These are phyloP conservation scores for Pseudomugil gertrudae DNA, from an alignment of 2,797 vertebrate genomes.

Conservation along the genomic window DNA sequence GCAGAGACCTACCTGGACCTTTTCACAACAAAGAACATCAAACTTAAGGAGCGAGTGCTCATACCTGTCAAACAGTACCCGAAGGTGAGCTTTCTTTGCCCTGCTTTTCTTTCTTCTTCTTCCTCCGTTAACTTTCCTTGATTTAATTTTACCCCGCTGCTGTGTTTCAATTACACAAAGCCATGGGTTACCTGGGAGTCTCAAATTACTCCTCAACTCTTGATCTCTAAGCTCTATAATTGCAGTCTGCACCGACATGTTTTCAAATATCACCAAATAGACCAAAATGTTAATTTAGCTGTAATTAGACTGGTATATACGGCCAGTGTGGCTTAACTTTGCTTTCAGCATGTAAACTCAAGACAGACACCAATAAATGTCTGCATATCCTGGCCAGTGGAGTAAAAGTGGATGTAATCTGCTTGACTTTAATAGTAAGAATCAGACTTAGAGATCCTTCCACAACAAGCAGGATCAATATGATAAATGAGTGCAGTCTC, in stretches of 20 bases:
- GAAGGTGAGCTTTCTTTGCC: slow-evolving; percentile 84
- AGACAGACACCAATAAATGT: not conserved
- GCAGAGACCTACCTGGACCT: slow-evolving; percentile 94
- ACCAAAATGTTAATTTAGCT: slow-evolving; percentile 46
- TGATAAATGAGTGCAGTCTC: slow-evolving; percentile 23
- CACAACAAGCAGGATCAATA: slow-evolving; percentile 32
- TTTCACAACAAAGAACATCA: slow-evolving; percentile 97
- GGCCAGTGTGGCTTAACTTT: slow-evolving; percentile 14
- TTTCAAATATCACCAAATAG: slow-evolving; percentile 45
- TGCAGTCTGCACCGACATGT: slow-evolving; percentile 37
- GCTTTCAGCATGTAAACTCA: slow-evolving; percentile 15
- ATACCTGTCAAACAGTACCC: slow-evolving; percentile 98
- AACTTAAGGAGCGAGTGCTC: slow-evolving; percentile 95
- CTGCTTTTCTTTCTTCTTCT: not conserved
- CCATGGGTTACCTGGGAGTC: slow-evolving; percentile 51
- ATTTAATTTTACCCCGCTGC: slow-evolving; percentile 62
- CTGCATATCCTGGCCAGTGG: not conserved
- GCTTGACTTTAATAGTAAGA: slow-evolving; percentile 10
- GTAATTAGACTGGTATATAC: not conserved
- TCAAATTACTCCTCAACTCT: slow-evolving; percentile 60
- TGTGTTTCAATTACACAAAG: slow-evolving; percentile 65
- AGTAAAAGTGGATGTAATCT: not conserved
- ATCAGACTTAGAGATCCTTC: not conserved
- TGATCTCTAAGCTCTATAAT: slow-evolving; percentile 62
- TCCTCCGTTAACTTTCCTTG: slow-evolving; percentile 11